Evolutionary conservation across 2,797 vertebrate species (phyloP), one percentile per base, ranked within the genome.

Genomic region (Brachymystax lenok): DNA sequence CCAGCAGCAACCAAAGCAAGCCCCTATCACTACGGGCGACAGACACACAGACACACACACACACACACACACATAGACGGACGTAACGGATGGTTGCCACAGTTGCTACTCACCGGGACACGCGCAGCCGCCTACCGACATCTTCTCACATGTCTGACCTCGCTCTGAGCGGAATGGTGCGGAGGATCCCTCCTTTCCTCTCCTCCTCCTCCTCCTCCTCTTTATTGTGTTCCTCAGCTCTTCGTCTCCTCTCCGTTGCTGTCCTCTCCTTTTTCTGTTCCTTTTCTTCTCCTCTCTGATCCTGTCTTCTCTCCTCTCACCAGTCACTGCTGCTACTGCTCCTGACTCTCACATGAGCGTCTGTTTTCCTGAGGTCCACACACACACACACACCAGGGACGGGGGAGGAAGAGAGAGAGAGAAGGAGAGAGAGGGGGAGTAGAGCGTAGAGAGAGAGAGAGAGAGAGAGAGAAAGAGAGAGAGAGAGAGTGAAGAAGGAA

Each of bases 61-160:
- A 84, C 83, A 85, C 61, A 33, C 75, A 78, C 84, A 77, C 63
- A 79, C 74, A 50, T 81, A 74, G 83, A 79, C 82, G 33, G 88
- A 90, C 77, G 87, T 88, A 85, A 89, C 87, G 78, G 69, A 88
- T 91, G 88, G 86, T 88, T 84, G 84, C 91, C 89, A 86, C 87
- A 87, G 89, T 83, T 86, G 87, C 84, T 81, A 95, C 96, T 97
- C 92, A 97, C 96, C 96, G 93, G 96, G 96, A 95, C 96, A 97
- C 90, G 96, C 96, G 90, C 96, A 97, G 94, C 96, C 96, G 95
- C 94, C 94, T 91, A 97, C 96, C 91, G 96, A 97, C 96, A 97
- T 97, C 96, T 97, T 97, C 92, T 95, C 95, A 96, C 96, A 97
- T 97, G 95, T 96, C 96, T 95, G 94, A 94, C 93, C 86, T 91